phyloP scores from a whole-genome alignment of 2,113 vertebrate genomes.

The Callithrix jacchus region DNA sequence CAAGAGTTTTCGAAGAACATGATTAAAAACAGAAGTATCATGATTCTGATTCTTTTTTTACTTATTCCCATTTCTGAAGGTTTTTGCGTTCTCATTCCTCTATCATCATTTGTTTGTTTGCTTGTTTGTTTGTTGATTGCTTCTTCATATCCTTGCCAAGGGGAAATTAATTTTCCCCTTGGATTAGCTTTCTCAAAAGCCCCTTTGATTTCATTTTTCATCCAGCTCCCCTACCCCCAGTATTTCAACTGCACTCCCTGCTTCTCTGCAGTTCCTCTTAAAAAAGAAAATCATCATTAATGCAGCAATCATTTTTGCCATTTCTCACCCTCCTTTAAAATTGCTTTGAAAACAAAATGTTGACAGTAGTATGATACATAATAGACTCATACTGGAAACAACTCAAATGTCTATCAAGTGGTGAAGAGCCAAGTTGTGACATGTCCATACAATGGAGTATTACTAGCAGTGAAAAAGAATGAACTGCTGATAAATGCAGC shows the following conservation, averaged over 20 bases:
- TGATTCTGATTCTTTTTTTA: conserved; percentile 13
- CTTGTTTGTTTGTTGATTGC: conserved; percentile 37
- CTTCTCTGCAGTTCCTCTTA: not conserved
- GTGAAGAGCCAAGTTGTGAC: not conserved
- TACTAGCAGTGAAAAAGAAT: not conserved
- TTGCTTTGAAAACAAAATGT: not conserved
- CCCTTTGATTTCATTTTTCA: conserved; percentile 27
- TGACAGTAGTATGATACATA: not conserved
- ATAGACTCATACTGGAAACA: conserved; percentile 1
- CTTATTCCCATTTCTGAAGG: not conserved
- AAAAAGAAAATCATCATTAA: not conserved
- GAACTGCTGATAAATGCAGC: not conserved
- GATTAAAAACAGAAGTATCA: conserved; percentile 49
- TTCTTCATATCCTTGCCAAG: not conserved
- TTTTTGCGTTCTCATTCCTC: conserved; percentile 49
- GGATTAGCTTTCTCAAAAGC: conserved; percentile 16
- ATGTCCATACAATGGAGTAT: not conserved
- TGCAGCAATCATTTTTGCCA: not conserved
- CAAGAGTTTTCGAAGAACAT: not conserved
- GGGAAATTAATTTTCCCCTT: conserved; percentile 30
- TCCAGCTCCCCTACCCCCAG: not conserved
- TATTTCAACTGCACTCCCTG: conserved; percentile 30
- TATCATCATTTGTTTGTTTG: not conserved
- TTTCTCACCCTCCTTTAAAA: conserved; percentile 19
- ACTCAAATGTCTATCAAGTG: not conserved